phyloP scores from a whole-genome alignment of 2,113 vertebrate genomes.

The Glaucidium brasilianum region DNA sequence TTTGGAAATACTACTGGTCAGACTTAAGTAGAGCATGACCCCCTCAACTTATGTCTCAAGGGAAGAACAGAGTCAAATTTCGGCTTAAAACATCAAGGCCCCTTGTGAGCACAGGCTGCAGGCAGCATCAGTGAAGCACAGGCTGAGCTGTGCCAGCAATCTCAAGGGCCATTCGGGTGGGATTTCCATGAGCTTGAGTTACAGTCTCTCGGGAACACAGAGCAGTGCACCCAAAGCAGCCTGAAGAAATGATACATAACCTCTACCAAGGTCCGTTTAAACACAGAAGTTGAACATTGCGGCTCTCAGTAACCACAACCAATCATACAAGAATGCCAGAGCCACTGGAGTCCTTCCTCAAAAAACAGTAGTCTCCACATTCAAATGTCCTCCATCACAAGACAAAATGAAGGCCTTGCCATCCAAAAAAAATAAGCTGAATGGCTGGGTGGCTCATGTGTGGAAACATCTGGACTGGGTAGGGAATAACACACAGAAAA shows the following conservation, averaged over 20 bases:
- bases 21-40: background rate
- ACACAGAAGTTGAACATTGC: background rate
- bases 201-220: background rate
- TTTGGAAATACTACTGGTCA: background rate
- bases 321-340: background rate
- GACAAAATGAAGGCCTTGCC: background rate
- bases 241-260: background rate
- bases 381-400: background rate
- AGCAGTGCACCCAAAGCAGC: background rate
- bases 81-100: background rate
- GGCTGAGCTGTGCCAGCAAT: background rate
- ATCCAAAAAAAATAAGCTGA: background rate
- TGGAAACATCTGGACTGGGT: constrained; percentile 26
- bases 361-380: background rate
- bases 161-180: background rate
- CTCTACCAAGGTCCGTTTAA: background rate
- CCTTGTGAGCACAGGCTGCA: background rate
- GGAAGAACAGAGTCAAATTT: background rate
- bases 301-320: background rate
- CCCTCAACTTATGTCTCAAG: background rate
- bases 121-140: background rate
- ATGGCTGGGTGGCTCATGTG: background rate
- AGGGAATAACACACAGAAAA: constrained; percentile 17
- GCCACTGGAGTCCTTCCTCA: background rate
- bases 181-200: background rate